phyloP scores from a whole-genome alignment of 2,797 vertebrate species.

The Microctenopoma lineatum region DNA sequence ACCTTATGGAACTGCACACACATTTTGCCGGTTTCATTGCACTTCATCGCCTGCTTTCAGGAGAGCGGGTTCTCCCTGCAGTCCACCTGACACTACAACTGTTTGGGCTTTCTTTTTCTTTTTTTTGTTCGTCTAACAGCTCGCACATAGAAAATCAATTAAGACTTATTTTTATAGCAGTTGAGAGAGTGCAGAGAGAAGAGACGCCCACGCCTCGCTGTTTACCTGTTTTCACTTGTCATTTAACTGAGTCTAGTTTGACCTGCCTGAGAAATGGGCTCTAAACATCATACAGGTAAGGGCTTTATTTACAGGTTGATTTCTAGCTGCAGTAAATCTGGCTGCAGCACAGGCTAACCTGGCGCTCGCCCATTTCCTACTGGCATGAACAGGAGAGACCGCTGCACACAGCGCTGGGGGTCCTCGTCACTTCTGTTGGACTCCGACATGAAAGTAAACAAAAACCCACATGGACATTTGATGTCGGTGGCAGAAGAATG shows the following conservation, averaged over 20 bases:
- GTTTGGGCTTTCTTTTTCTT: background rate
- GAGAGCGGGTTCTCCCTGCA: constrained; percentile 16
- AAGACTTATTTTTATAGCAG: constrained; percentile 8
- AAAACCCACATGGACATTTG: constrained; percentile 26
- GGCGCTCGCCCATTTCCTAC: constrained; percentile 30
- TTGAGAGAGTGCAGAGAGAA: background rate
- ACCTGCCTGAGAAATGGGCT: constrained; percentile 8
- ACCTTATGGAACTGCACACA: constrained; percentile 23
- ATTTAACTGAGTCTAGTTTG: constrained; percentile 19
- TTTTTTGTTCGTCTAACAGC: background rate
- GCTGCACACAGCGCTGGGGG: constrained; percentile 42
- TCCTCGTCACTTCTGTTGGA: constrained; percentile 44
- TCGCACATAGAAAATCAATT: background rate
- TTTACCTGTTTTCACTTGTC: constrained; percentile 2
- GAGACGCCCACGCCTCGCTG: background rate
- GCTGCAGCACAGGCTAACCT: constrained; percentile 57
- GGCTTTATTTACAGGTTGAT: constrained; percentile 74
- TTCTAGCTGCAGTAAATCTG: constrained; percentile 89
- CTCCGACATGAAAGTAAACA: constrained; percentile 49
- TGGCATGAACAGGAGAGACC: constrained; percentile 27
- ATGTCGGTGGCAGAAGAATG: constrained; percentile 33
- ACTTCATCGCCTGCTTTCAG: constrained; percentile 16
- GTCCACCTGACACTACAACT: constrained; percentile 4
- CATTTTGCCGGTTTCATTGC: constrained; percentile 22
- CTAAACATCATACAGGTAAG: constrained; percentile 49